These are phyloP conservation scores for Drosophila recens DNA, from an alignment of 2,888 invertebrate species.

Conservation along the genomic window DNA sequence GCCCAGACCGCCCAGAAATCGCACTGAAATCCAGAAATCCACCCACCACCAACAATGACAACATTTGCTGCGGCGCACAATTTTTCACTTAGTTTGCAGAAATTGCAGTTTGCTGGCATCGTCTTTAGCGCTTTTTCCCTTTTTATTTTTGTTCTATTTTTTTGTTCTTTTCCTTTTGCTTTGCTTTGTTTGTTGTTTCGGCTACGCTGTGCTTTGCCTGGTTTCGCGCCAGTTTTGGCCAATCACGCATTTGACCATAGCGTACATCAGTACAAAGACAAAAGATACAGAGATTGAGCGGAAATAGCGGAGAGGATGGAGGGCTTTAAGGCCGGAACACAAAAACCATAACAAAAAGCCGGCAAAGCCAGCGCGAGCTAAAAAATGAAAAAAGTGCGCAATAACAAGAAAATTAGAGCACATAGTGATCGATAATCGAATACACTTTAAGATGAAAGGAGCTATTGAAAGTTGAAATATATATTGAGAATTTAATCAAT, in stretches of 20 bases:
- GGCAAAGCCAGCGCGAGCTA: conserved; percentile 36
- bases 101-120: conserved; percentile 51
- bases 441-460: conserved; percentile 7
- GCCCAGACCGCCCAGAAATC: conserved; percentile 1
- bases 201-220: conserved; percentile 35
- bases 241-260: conserved; percentile 71
- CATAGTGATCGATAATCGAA: background rate
- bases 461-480: background rate
- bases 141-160: conserved; percentile 9
- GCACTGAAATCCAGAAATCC: conserved; percentile 1
- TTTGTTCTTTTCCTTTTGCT: conserved; percentile 28
- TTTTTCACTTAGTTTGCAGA: conserved; percentile 61
- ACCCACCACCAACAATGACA: conserved; percentile 45
- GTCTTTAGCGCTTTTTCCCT: conserved; percentile 29
- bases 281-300: conserved; percentile 12
- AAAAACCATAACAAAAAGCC: conserved; percentile 42
- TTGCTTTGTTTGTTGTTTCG: conserved; percentile 40
- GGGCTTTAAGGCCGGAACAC: conserved; percentile 43
- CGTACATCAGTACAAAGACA: conserved; percentile 39
- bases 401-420: conserved; percentile 1
- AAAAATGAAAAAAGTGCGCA: conserved; percentile 28
- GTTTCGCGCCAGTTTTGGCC: conserved; percentile 55
- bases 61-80: conserved; percentile 59
- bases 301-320: background rate
- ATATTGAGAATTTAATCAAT: too few relatives aligned